Conservation (phyloP, 2,888 invertebrate genomes). For the Heliconius hortense region DNA sequence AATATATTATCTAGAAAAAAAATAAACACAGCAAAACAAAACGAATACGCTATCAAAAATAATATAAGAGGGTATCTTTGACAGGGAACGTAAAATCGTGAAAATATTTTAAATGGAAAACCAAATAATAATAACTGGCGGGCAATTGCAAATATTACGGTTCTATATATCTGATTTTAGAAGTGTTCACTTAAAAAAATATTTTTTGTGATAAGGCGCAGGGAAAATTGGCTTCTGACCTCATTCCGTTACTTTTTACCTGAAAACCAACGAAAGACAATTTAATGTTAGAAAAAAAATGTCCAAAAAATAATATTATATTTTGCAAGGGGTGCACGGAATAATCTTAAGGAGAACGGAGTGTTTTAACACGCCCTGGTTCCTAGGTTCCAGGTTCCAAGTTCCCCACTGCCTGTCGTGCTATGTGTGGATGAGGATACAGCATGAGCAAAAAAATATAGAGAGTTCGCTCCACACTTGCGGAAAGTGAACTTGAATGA, state of each 20-base stretch:
- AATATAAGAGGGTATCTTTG: conserved; percentile 14
- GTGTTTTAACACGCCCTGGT: too few relatives aligned
- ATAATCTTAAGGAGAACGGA: too few relatives aligned
- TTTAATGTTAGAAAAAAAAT: neutral
- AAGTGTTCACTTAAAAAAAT: conserved; percentile 48
- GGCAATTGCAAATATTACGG: conserved; percentile 36
- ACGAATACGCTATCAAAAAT: neutral
- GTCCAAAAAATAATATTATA: too few relatives aligned
- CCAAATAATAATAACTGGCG: conserved; percentile 23
- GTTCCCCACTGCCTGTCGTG: too few relatives aligned
- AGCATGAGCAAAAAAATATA: too few relatives aligned
- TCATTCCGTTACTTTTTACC: conserved; percentile 48
- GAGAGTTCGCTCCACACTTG: too few relatives aligned
- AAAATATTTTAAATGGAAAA: conserved; percentile 31
- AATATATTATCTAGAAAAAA: too few relatives aligned
- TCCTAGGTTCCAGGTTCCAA: too few relatives aligned
- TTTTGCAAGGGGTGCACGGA: too few relatives aligned
- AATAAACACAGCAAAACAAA: neutral
- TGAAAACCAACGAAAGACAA: conserved; percentile 10
- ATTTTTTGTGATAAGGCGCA: conserved; percentile 56
- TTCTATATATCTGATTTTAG: conserved; percentile 37
- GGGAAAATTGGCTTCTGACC: conserved; percentile 53
- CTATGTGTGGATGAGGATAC: too few relatives aligned
- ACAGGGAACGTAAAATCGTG: conserved; percentile 14
- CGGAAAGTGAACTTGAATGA: too few relatives aligned